Base-by-base conservation (phyloP, 1,140 invertebrate genomes). In the Drosophila ananassae region DNA sequence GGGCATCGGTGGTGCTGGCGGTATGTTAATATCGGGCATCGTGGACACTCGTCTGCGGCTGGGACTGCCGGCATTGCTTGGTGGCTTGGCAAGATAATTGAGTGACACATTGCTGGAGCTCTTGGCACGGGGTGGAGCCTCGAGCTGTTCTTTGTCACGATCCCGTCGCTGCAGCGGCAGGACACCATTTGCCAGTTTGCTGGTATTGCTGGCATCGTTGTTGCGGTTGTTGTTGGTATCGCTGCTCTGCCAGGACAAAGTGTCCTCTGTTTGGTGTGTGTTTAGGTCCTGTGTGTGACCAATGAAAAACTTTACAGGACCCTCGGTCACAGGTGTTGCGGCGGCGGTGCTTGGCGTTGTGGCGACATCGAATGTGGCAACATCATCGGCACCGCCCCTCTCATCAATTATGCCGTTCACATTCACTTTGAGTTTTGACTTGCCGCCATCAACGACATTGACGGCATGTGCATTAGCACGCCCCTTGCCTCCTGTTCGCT, bases 251-350 rank as follows among this genome's bases (percentile, higher is more conserved):
- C 79, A 79, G 75, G 82, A 87, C 78, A 87, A 69, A 74, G 71
- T 76, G 77, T 90, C 75, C 44, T 87, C 83, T 55, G 66, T 68
- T 56, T 79, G 71, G 30, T 69, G 63, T 28, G 58, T 44, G 75
- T 62, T 75, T 66, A 75, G 69, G 73, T 87, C 83, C 82, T 89
- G 82, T 74, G 82, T 87, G 54, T 76, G 77, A 82, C 89, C 89
- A 81, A 90, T 90, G 79, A 90, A 90, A 81, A 90, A 90, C 79
- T 90, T 90, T 56, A 90, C 87, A 77, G 78, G 84, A 52, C 64
- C 60, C 63, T 69, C 50, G 59, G 62, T 37, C 62, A 41, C 47
- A 24, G 72, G n/a, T 39, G 76, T 59, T 44, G 75, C 25, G 32
- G 60, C 53, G 54, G 75, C 25, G 32, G 60, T 57, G 54, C 41